Evolutionary conservation across 1,140 invertebrate species (phyloP).

Genomic region (Elysia chlorotica): DNA sequence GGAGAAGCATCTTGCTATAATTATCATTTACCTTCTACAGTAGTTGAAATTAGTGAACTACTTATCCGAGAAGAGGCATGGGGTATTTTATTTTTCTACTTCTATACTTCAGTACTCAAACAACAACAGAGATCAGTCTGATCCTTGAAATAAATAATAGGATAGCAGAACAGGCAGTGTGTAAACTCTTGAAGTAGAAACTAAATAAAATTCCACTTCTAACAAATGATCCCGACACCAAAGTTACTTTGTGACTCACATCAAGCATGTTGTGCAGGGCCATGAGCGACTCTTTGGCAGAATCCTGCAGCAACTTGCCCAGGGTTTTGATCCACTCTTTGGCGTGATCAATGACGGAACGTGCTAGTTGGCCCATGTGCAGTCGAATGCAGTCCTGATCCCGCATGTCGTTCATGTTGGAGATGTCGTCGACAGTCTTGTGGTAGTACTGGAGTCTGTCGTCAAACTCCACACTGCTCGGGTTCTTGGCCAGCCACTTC

Average conservation of each 20-base stretch:
- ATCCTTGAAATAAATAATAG: too few species aligned
- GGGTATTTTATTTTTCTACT: too few species aligned
- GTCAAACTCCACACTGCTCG: constrained; percentile 77
- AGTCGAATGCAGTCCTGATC: constrained; percentile 60
- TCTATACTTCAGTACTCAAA: too few species aligned
- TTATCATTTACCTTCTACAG: too few species aligned
- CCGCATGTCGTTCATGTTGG: constrained; percentile 44
- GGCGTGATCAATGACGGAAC: constrained; percentile 57
- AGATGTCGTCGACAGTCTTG: constrained; percentile 74
- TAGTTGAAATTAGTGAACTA: too few species aligned
- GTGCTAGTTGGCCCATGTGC: constrained; percentile 53
- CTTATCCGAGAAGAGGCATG: too few species aligned
- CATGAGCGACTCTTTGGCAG: constrained; percentile 54
- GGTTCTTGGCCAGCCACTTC: constrained; percentile 75
- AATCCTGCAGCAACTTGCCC: constrained; percentile 61
- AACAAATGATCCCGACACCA: too few species aligned
- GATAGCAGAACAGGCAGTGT: too few species aligned
- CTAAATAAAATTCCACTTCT: too few species aligned
- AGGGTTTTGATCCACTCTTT: constrained; percentile 58
- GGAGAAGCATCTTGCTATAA: too few species aligned
- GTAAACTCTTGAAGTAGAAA: too few species aligned
- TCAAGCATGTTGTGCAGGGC: constrained; percentile 52
- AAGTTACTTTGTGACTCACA: constrained; percentile 51
- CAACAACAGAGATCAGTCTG: too few species aligned
- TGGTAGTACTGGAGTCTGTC: constrained; percentile 83